Evolutionary conservation across 2,888 invertebrate genomes (phyloP).

Genomic region (Rhynchonema sp.): DNA sequence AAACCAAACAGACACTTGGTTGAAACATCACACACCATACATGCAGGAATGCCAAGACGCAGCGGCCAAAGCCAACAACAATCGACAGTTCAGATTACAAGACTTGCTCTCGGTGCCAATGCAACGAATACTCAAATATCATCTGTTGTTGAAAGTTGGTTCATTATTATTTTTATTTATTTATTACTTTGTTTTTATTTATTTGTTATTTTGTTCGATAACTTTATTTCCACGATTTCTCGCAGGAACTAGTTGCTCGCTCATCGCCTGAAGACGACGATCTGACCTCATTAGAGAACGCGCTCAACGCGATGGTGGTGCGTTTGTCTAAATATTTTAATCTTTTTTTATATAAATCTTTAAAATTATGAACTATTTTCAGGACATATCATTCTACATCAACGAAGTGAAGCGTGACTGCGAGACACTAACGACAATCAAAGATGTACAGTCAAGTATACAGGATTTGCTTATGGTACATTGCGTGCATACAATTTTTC

Average conservation of each 20-base stretch:
- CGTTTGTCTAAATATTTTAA: too few species aligned
- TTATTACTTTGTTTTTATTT: too few species aligned
- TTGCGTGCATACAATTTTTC: too few species aligned
- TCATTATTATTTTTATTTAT: too few species aligned
- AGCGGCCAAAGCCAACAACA: conserved; percentile 52
- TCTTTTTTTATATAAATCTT: too few species aligned
- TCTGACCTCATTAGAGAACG: conserved; percentile 55
- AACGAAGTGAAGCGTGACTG: conserved; percentile 94
- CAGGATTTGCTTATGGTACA: conserved; percentile 25
- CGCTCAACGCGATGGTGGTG: conserved; percentile 73
- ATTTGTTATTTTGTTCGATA: too few species aligned
- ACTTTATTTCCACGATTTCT: too few species aligned
- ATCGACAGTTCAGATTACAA: conserved; percentile 64
- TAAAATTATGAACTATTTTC: too few species aligned
- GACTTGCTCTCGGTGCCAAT: conserved; percentile 92
- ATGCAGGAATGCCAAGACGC: conserved; percentile 70
- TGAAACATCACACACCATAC: conserved; percentile 2
- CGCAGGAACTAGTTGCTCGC: conserved; percentile 34
- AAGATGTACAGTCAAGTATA: conserved; percentile 56
- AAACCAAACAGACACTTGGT: not conserved
- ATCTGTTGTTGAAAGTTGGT: conserved; percentile 53
- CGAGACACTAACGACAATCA: conserved; percentile 69
- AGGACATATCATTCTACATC: conserved; percentile 80
- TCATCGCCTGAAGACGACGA: conserved; percentile 52
- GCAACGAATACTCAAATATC: conserved; percentile 93